A percentile compares a stretch with the other conserved stretches of the same genome.
Evolutionary conservation across 2,113 vertebrate species (phyloP).

Genomic region (Hippolais icterina): DNA sequence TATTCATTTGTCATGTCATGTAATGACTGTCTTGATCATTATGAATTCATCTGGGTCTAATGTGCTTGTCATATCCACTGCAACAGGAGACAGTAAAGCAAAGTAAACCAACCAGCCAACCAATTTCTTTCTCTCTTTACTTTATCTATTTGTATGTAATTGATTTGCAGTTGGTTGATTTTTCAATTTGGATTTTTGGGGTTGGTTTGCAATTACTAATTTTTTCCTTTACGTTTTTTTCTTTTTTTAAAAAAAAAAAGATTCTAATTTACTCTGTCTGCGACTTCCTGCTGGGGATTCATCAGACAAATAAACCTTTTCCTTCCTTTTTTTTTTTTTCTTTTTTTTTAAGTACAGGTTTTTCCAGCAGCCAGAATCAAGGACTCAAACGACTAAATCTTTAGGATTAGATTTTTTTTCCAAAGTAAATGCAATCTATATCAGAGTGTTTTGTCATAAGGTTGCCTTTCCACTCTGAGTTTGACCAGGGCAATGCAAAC

Average conservation of each 20-base stretch:
- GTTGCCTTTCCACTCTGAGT: neutral
- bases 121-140: neutral
- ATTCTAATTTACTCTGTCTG: neutral
- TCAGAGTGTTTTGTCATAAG: neutral
- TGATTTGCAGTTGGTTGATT: slow-evolving; percentile 43
- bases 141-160: slow-evolving; percentile 7
- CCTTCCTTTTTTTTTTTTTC: neutral
- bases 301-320: neutral
- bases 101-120: neutral
- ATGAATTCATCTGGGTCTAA: slow-evolving; percentile 39
- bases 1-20: slow-evolving; percentile 28
- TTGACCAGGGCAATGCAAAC: neutral
- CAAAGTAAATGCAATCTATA: neutral
- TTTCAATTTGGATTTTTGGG: neutral
- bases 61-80: slow-evolving; percentile 3
- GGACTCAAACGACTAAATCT: neutral
- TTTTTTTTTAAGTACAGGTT: neutral
- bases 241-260: neutral
- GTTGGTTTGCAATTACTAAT: slow-evolving; percentile 9
- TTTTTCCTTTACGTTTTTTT: neutral
- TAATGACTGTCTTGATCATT: slow-evolving; percentile 43
- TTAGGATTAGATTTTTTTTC: neutral
- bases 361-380: neutral
- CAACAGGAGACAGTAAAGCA: neutral
- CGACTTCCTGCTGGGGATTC: neutral